Percentiles rank a stretch among this genome's conserved stretches.
Conservation (phyloP, 1,140 invertebrate species). For the Agraylea sexmaculata region DNA sequence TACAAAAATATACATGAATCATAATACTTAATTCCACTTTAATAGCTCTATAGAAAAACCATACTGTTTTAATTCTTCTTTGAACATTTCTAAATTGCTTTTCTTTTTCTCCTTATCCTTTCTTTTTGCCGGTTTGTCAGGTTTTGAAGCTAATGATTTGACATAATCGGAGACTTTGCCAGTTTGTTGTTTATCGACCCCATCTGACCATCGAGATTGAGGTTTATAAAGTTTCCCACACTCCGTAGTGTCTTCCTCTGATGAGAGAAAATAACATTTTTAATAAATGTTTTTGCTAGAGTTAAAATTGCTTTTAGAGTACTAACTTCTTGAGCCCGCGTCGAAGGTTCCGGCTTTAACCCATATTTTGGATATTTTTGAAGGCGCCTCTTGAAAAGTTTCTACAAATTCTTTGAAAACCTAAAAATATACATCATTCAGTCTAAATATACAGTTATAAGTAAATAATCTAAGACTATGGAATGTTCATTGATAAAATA, state of each 20-base stretch:
- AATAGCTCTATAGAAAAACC: slow-evolving; percentile 14
- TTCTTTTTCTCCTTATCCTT: slow-evolving; percentile 81
- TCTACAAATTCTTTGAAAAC: slow-evolving; percentile 96
- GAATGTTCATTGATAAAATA: not conserved
- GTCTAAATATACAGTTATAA: not conserved
- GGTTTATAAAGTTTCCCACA: slow-evolving; percentile 92
- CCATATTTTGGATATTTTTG: slow-evolving; percentile 82
- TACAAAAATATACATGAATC: slow-evolving; percentile 27
- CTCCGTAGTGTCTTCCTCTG: slow-evolving; percentile 75
- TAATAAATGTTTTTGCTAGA: not conserved
- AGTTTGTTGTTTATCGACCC: slow-evolving; percentile 28
- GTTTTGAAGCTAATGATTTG: slow-evolving; percentile 51
- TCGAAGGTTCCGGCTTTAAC: slow-evolving; percentile 94
- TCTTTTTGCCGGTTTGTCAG: slow-evolving; percentile 63
- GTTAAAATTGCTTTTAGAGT: slow-evolving; percentile 6
- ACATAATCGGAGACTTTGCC: slow-evolving; percentile 55
- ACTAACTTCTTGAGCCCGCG: slow-evolving; percentile 78
- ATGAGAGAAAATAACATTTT: slow-evolving; percentile 7
- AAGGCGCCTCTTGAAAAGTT: slow-evolving; percentile 83
- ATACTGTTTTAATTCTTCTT: slow-evolving; percentile 85
- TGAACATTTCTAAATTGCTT: slow-evolving; percentile 93
- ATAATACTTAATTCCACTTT: not conserved
- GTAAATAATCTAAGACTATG: not conserved
- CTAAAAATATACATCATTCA: slow-evolving; percentile 32
- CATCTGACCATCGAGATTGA: slow-evolving; percentile 58